These are phyloP conservation scores for Stenodera caucasica DNA, from an alignment of 2,888 invertebrate species.

Conservation along the genomic window DNA sequence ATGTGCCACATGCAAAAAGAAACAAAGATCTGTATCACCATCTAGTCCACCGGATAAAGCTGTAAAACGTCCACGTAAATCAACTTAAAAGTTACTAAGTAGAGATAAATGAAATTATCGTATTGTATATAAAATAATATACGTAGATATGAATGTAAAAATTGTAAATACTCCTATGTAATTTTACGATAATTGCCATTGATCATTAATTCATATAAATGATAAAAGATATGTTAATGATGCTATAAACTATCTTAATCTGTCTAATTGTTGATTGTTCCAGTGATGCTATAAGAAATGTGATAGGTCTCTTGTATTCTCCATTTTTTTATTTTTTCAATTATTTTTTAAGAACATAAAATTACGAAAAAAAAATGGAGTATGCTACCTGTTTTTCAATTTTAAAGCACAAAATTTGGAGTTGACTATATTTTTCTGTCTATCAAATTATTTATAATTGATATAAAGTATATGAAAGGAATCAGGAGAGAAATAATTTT, in stretches of 20 bases:
- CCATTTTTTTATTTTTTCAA: slow-evolving; percentile 18
- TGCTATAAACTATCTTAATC: slow-evolving; percentile 33
- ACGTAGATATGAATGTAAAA: slow-evolving; percentile 36
- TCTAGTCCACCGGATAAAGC: slow-evolving; percentile 44
- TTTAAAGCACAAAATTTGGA: slow-evolving; percentile 24
- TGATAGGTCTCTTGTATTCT: slow-evolving; percentile 37
- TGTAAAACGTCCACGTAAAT: slow-evolving; percentile 47
- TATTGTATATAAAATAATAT: slow-evolving; percentile 32
- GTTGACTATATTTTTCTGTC: slow-evolving; percentile 18
- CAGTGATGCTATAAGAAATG: slow-evolving; percentile 46
- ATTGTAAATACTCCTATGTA: slow-evolving; percentile 48
- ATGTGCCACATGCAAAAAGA: slow-evolving; percentile 57
- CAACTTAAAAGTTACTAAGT: slow-evolving; percentile 42
- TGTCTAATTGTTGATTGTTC: slow-evolving; percentile 44
- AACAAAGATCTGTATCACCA: slow-evolving; percentile 42
- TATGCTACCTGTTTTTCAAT: slow-evolving; percentile 21
- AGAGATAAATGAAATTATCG: slow-evolving; percentile 9
- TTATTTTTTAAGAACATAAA: too few species aligned
- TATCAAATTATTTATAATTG: not conserved
- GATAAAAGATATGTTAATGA: slow-evolving; percentile 14
- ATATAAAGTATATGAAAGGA: not conserved
- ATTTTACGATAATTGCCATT: slow-evolving; percentile 37
- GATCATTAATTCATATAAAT: slow-evolving; percentile 21
- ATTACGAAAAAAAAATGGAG: slow-evolving; percentile 23
- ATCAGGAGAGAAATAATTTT: not conserved